Evolutionary conservation across 2,113 vertebrate species (phyloP).

Genomic region (Australoheros scitulus): DNA sequence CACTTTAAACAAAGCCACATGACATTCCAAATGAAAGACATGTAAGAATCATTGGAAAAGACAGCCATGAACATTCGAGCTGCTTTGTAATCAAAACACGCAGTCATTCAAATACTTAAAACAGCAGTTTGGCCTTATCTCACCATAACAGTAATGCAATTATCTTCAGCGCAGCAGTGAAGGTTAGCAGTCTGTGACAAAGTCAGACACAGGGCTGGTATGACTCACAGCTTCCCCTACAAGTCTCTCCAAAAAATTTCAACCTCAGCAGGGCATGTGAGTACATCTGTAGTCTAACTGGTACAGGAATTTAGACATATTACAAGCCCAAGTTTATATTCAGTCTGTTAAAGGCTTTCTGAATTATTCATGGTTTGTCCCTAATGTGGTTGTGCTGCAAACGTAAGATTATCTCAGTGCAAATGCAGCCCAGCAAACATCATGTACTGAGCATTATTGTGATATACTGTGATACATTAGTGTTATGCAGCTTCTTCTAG

Average conservation of each 20-base stretch:
- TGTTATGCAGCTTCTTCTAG: conserved; percentile 39
- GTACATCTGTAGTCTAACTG: conserved; percentile 61
- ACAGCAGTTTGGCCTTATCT: conserved; percentile 62
- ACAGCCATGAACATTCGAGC: conserved; percentile 36
- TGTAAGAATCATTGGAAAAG: conserved; percentile 45
- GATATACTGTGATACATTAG: conserved; percentile 59
- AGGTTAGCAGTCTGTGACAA: conserved; percentile 73
- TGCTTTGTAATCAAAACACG: conserved; percentile 59
- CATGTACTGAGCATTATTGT: conserved; percentile 53
- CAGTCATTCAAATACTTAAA: conserved; percentile 59
- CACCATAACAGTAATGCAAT: conserved; percentile 67
- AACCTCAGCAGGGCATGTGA: conserved; percentile 66
- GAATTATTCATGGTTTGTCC: conserved; percentile 70
- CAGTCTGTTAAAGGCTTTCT: conserved; percentile 61
- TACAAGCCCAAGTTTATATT: conserved; percentile 68
- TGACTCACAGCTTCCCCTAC: conserved; percentile 71
- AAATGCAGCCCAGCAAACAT: conserved; percentile 52
- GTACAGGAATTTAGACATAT: conserved; percentile 68
- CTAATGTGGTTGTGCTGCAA: conserved; percentile 69
- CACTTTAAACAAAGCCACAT: conserved; percentile 24
- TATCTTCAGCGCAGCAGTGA: conserved; percentile 66
- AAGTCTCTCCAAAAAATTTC: conserved; percentile 66
- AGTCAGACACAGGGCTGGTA: conserved; percentile 56
- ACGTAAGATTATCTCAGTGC: conserved; percentile 53
- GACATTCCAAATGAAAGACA: conserved; percentile 29